Base-by-base conservation (phyloP, 2,797 vertebrate genomes). In the Neostethus bicornis region DNA sequence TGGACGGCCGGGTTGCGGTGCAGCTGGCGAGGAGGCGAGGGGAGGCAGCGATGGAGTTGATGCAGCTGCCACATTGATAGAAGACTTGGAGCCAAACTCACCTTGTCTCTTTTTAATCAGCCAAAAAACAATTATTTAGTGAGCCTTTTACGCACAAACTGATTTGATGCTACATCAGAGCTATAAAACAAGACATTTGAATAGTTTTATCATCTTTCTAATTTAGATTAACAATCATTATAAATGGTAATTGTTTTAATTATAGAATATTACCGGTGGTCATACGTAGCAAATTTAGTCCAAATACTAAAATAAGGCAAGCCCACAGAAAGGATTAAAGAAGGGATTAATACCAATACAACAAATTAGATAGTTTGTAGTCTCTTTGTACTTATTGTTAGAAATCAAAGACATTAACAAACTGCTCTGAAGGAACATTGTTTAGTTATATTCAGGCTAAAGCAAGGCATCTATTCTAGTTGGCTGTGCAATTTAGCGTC, bases 401-500 rank as follows among this genome's bases (percentile, higher is more conserved):
- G 37, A 71, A 86, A 89, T 86, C 75, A 87, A 89, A 87, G 81
- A 85, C 77, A 78, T 84, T 81, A 79, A 87, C 83, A 82, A 86
- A 89, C 81, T 85, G 75, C 80, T 84, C 72, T 75, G 72, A 89
- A 89, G 79, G 82, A 85, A 85, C 88, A 83, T 85, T 91, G 79
- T 92, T 85, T 74, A 91, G 86, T 88, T 90, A 84, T 91, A 90
- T 93, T 90, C 92, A 90, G 87, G 89, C 66, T 63, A 68, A 86
- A 89, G 91, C 90, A 90, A 89, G 88, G 83, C 70, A 65, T 80
- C 89, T 87, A 91, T 92, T 92, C 83, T 85, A 50, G 64, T 84
- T 87, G 91, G 91, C 89, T 92, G 89, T 86, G 88, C 89, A 93
- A 91, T 90, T 93, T 92, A 92, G 91, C 87, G 92, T 93, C 91